Conservation (phyloP, 2,113 vertebrate genomes). For the Ellobius talpinus region DNA sequence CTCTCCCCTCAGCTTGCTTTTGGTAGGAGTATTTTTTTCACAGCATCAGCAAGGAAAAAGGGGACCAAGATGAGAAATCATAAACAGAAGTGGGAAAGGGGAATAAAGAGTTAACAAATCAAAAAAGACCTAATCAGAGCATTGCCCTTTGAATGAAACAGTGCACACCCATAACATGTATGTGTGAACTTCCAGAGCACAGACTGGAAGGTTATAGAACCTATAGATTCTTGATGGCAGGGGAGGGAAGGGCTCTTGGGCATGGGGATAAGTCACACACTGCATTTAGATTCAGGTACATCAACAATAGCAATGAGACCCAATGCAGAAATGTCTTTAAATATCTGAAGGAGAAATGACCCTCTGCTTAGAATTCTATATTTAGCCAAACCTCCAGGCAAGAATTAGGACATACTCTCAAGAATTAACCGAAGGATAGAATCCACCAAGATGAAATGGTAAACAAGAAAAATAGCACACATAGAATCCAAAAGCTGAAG, state of each 20-base stretch:
- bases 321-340: not conserved
- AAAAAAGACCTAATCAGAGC: not conserved
- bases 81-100: not conserved
- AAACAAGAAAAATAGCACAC: slow-evolving; percentile 4
- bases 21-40: not conserved
- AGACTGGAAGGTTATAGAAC: not conserved
- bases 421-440: not conserved
- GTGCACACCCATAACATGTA: not conserved
- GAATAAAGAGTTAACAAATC: not conserved
- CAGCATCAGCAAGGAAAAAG: not conserved
- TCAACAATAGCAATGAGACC: not conserved
- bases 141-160: not conserved
- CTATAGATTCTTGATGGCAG: not conserved
- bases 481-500: not conserved
- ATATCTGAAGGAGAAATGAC: slow-evolving; percentile 40
- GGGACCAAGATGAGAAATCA: not conserved
- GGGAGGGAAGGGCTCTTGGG: not conserved
- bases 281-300: not conserved
- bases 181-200: not conserved
- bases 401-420: slow-evolving; percentile 23
- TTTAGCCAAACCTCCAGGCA: slow-evolving; percentile 41
- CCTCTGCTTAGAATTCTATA: slow-evolving; percentile 31
- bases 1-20: not conserved
- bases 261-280: not conserved
- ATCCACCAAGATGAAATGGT: not conserved